A percentile compares a stretch with the other conserved stretches of the same genome.
Conservation (phyloP, 2,797 vertebrate genomes). For the Zonotrichia albicollis region DNA sequence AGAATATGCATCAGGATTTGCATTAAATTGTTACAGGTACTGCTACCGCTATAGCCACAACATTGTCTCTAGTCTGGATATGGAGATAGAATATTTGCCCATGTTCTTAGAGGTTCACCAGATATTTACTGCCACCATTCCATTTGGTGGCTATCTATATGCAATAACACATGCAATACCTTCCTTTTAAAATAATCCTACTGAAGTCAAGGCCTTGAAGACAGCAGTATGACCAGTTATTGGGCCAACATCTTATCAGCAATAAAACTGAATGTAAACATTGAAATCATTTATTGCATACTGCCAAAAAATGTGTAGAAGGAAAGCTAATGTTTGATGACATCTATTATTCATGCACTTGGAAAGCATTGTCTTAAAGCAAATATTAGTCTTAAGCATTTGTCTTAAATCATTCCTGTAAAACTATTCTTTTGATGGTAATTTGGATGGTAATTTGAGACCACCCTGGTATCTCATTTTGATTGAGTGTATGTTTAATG, state of each 20-base stretch:
- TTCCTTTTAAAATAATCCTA: neutral
- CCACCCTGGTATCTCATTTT: neutral
- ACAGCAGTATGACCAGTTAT: neutral
- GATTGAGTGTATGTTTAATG: neutral
- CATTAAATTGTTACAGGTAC: neutral
- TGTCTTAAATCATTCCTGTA: neutral
- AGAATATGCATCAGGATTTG: neutral
- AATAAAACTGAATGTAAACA: neutral
- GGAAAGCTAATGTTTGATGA: neutral
- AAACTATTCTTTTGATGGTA: neutral
- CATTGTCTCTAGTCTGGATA: neutral
- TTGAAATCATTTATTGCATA: neutral
- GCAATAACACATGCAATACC: neutral
- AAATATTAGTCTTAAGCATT: neutral
- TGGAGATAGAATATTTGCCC: neutral
- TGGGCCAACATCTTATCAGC: neutral
- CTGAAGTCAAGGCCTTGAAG: neutral
- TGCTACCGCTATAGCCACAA: neutral
- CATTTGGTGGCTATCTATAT: neutral
- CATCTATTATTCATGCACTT: neutral
- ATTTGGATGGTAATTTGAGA: neutral
- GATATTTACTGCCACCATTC: neutral
- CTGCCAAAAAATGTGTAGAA: neutral
- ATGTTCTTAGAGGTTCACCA: neutral
- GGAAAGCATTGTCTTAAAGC: neutral